Evolutionary conservation across 2,113 vertebrate genomes (phyloP).

Genomic region (Rissa tridactyla): DNA sequence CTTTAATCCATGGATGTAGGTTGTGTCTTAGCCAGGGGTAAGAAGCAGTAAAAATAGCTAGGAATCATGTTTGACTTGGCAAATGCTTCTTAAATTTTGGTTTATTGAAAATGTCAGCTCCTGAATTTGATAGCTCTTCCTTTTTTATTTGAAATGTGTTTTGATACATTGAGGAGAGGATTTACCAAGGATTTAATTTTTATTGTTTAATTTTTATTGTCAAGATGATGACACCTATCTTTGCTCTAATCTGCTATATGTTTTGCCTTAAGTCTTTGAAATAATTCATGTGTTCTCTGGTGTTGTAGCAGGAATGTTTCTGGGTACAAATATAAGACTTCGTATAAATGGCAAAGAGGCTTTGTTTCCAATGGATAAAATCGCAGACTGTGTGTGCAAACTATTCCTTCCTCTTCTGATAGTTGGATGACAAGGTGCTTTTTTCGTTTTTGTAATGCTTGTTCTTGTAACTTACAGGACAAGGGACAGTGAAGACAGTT

Average conservation of each 20-base stretch:
- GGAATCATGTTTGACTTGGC: slow-evolving; percentile 1
- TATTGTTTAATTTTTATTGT: neutral
- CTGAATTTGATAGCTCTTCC: neutral
- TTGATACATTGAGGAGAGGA: neutral
- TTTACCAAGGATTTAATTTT: neutral
- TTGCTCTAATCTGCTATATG: neutral
- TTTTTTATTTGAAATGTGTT: neutral
- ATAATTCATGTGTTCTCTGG: neutral
- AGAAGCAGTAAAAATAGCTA: slow-evolving; percentile 36
- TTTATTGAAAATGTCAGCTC: neutral
- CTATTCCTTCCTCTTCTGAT: neutral
- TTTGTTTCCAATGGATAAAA: neutral
- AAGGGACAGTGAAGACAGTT: slow-evolving; percentile 73
- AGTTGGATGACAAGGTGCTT: neutral
- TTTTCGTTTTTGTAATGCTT: neutral
- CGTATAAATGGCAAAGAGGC: neutral
- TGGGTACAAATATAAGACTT: neutral
- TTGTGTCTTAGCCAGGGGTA: slow-evolving; percentile 13
- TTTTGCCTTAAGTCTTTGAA: neutral
- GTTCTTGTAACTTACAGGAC: slow-evolving; percentile 49
- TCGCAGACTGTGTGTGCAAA: neutral
- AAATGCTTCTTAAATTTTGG: slow-evolving; percentile 8
- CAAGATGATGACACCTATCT: neutral
- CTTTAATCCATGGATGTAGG: neutral
- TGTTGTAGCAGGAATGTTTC: neutral